Base-by-base conservation (phyloP, 2,797 vertebrate species). In the Helostoma temminkii region DNA sequence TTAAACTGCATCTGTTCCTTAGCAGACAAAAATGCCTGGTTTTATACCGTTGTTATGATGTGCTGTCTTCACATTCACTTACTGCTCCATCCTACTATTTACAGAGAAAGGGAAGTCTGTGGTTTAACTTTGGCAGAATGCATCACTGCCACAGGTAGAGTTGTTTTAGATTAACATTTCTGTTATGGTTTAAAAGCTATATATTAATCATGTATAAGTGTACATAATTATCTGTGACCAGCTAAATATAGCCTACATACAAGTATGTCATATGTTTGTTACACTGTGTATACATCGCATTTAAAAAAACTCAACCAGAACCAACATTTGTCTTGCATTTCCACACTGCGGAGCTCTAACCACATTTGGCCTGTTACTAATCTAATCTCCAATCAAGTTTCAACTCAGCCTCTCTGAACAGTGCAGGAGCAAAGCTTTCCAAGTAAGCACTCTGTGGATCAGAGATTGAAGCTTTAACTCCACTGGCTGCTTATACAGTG, bases 381-480 rank as follows among this genome's bases (percentile, higher is more conserved):
- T 78, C 62, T 64, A 55, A 76, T 73, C 50, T 46, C 37, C 45
- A 57, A 80, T 71, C 61, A 67, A 43, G 68, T 66, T 66, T 37
- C 25, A 54, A 28, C 16, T 72, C 49, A 34, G 61, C 47, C 47
- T 66, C 43, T 70, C 16, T 49, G 48, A 78, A 71, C 47, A 21
- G 39, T 45, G 41, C 71, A 46, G 41, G 56, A 46, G 63, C 63
- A 49, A 48, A 75, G 42, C 57, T 58, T 74, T 69, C 59, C 56
- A 65, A 68, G 58, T 64, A 61, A 74, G 64, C 59, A 61, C 64
- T 69, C 57, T 37, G 47, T 10, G 9, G 50, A 88, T 80, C 73
- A 80, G 70, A 78, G 58, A 71, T 48, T 71, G 58, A 69, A 76
- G 66, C 70, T 50, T 52, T 49, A 45, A 68, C 64, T 78, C 64